Conservation (phyloP, 2,888 invertebrate genomes). For the Yponomeuta evonymella region DNA sequence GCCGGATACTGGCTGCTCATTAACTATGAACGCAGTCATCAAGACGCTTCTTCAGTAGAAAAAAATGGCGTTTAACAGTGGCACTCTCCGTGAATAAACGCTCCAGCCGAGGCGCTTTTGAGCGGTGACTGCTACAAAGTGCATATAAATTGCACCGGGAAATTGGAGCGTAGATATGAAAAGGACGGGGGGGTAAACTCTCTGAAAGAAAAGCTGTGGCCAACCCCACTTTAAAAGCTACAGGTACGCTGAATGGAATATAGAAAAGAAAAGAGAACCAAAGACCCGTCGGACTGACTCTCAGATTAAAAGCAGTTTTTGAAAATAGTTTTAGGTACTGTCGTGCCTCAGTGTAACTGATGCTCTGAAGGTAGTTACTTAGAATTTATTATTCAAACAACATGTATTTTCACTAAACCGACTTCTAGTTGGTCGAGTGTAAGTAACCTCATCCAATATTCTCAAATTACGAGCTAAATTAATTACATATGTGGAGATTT, state of each 20-base stretch:
- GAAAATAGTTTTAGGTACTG: background rate
- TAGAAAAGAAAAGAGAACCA: conserved; percentile 23
- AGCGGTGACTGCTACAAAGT: conserved; percentile 64
- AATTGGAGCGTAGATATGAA: conserved; percentile 69
- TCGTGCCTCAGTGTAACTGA: too few species aligned
- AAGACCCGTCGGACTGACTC: background rate
- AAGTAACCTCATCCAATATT: background rate
- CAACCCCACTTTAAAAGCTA: conserved; percentile 44
- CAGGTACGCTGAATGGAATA: conserved; percentile 39
- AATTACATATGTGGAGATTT: background rate
- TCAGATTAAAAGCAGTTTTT: background rate
- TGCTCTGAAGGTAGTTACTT: too few species aligned
- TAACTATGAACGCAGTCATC: conserved; percentile 74
- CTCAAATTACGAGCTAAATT: background rate
- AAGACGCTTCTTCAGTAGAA: conserved; percentile 68
- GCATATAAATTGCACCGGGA: conserved; percentile 71
- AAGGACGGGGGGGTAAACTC: conserved; percentile 48
- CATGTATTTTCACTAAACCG: background rate
- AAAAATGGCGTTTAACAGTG: conserved; percentile 64
- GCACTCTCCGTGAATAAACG: conserved; percentile 64
- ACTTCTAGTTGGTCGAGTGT: background rate
- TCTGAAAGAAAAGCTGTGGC: conserved; percentile 56
- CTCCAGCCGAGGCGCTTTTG: conserved; percentile 55
- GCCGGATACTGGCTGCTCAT: conserved; percentile 70
- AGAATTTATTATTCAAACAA: background rate